Conservation (phyloP, 2,888 invertebrate genomes). For the Ariolimax columbianus region DNA sequence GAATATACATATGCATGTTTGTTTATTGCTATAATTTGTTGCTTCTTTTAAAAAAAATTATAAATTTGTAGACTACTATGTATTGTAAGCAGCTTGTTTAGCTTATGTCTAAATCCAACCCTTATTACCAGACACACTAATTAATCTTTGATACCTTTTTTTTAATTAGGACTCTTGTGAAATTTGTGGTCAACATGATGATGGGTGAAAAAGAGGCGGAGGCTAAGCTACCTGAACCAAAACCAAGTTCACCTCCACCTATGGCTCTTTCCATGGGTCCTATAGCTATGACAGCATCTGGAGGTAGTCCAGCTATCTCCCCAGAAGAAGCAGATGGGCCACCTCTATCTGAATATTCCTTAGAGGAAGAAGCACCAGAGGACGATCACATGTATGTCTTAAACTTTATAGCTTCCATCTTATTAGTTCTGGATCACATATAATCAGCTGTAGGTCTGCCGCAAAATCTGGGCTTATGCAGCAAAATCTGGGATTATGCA, state of each 20-base stretch:
- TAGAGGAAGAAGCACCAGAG: neutral
- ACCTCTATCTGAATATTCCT: neutral
- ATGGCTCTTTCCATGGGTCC: constrained; percentile 57
- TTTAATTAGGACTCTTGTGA: constrained; percentile 74
- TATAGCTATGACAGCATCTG: constrained; percentile 48
- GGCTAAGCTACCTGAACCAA: constrained; percentile 83
- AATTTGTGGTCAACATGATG: constrained; percentile 78
- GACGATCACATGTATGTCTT: neutral
- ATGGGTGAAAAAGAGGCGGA: constrained; percentile 64
- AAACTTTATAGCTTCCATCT: too few species aligned
- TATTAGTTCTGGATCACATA: too few species aligned
- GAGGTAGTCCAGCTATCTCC: neutral
- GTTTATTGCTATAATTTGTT: too few species aligned
- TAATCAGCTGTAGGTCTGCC: too few species aligned
- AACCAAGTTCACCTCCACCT: constrained; percentile 87
- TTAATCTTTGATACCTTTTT: neutral
- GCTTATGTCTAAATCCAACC: too few species aligned
- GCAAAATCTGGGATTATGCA: too few species aligned
- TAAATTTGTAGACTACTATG: too few species aligned
- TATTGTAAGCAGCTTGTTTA: too few species aligned
- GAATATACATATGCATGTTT: too few species aligned
- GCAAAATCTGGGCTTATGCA: too few species aligned
- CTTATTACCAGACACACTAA: too few species aligned
- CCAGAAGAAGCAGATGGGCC: neutral
- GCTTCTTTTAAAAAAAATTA: too few species aligned